Percentiles rank a stretch among this genome's conserved stretches.
Evolutionary conservation across 2,797 vertebrate species (phyloP).

Genomic region (Syndactyla subalaris): DNA sequence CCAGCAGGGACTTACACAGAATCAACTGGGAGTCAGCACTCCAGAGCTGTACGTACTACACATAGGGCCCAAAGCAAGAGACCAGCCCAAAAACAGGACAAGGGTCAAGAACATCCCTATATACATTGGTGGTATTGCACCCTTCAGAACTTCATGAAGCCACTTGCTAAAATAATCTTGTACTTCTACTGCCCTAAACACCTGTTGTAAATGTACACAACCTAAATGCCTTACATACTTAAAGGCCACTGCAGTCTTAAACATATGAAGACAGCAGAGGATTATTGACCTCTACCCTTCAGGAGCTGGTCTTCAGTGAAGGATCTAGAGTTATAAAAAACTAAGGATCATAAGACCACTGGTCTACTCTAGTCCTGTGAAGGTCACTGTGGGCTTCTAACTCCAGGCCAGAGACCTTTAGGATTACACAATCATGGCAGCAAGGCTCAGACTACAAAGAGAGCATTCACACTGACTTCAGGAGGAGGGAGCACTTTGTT

Average conservation of each 20-base stretch:
- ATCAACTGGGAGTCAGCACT: not conserved
- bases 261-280: not conserved
- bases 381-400: not conserved
- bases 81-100: not conserved
- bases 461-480: not conserved
- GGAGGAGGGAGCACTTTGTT: not conserved
- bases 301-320: not conserved
- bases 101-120: not conserved
- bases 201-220: not conserved
- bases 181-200: not conserved
- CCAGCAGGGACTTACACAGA: not conserved
- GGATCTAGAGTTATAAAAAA: not conserved
- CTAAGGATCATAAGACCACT: not conserved
- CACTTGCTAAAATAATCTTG: not conserved
- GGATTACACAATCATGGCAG: not conserved
- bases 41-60: not conserved
- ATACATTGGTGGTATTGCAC: not conserved
- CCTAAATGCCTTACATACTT: not conserved
- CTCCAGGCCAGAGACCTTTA: not conserved
- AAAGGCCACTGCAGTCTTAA: not conserved
- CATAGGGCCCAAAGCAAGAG: not conserved
- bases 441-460: slow-evolving; percentile 25
- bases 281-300: not conserved
- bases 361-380: not conserved
- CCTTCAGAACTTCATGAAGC: not conserved